A percentile compares a stretch with the other conserved stretches of the same genome.
Conservation (phyloP, 2,797 vertebrate genomes). For the Anguilla anguilla region DNA sequence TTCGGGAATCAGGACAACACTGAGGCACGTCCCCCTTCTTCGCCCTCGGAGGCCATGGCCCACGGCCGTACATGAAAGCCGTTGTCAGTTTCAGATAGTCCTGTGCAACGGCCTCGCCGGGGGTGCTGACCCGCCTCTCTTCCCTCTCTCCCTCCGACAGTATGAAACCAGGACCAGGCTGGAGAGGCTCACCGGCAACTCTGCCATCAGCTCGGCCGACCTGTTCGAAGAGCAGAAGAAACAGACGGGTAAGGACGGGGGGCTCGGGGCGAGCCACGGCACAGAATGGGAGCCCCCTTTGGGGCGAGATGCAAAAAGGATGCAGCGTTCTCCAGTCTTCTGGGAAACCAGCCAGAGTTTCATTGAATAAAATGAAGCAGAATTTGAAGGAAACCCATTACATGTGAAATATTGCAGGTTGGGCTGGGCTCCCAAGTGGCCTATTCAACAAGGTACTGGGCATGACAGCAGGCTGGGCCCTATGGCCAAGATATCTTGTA, state of each 20-base stretch:
- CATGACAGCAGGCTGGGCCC: not conserved
- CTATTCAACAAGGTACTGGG: not conserved
- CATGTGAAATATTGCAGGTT: not conserved
- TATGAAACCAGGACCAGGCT: constrained; percentile 86
- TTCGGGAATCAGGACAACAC: constrained; percentile 88
- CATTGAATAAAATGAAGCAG: not conserved
- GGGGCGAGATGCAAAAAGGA: not conserved
- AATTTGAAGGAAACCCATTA: not conserved
- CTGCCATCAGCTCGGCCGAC: constrained; percentile 91
- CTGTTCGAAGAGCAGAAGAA: constrained; percentile 92
- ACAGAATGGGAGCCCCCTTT: not conserved
- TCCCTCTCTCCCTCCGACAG: constrained; percentile 59
- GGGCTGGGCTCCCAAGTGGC: not conserved
- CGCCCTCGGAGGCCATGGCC: not conserved
- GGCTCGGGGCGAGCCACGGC: not conserved
- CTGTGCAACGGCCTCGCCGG: not conserved
- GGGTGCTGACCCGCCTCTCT: not conserved
- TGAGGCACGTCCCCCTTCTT: constrained; percentile 71
- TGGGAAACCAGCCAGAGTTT: not conserved
- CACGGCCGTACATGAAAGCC: not conserved
- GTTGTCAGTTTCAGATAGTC: not conserved
- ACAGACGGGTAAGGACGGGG: constrained; percentile 69
- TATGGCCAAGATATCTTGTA: not conserved
- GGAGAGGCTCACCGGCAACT: constrained; percentile 82
- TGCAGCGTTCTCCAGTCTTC: not conserved